These are phyloP conservation scores for Hypomecis atomaria DNA, from an alignment of 2,888 invertebrate species.

Conservation along the genomic window DNA sequence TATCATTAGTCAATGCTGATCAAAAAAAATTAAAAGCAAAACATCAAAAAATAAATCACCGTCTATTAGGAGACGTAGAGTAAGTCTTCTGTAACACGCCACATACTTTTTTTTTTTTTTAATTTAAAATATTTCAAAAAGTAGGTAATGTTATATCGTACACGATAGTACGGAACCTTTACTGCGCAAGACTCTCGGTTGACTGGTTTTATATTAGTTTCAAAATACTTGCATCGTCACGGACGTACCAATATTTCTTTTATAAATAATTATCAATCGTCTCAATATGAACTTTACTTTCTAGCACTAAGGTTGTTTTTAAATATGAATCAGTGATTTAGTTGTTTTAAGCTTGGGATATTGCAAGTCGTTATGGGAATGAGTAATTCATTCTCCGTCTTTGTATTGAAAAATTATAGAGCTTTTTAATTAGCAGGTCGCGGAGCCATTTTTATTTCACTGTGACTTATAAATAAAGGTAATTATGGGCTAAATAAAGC, in stretches of 20 bases:
- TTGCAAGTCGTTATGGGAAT: constrained; percentile 47
- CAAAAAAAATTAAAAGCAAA: too few species aligned
- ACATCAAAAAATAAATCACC: too few species aligned
- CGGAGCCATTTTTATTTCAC: constrained; percentile 33
- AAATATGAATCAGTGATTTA: constrained; percentile 12
- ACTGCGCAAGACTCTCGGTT: too few species aligned
- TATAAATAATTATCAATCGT: constrained; percentile 21
- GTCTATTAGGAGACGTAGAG: too few species aligned
- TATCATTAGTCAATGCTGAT: too few species aligned
- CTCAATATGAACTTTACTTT: constrained; percentile 3
- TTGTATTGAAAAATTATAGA: constrained; percentile 47
- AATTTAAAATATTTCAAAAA: too few species aligned
- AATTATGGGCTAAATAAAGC: constrained; percentile 6
- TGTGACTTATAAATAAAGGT: background rate
- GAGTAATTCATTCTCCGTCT: constrained; percentile 57
- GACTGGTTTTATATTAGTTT: too few species aligned
- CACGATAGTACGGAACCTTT: too few species aligned
- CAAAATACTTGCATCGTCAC: constrained; percentile 52
- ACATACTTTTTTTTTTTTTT: too few species aligned
- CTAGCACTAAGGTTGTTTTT: constrained; percentile 8
- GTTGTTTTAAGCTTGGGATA: constrained; percentile 44
- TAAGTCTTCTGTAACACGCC: too few species aligned
- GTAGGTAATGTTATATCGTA: too few species aligned
- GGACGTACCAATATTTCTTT: constrained; percentile 44
- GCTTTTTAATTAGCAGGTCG: constrained; percentile 41